Evolutionary conservation across 2,888 invertebrate genomes (phyloP), one percentile per base, ranked within the genome.

Genomic region (Phymatocera aterrima): DNA sequence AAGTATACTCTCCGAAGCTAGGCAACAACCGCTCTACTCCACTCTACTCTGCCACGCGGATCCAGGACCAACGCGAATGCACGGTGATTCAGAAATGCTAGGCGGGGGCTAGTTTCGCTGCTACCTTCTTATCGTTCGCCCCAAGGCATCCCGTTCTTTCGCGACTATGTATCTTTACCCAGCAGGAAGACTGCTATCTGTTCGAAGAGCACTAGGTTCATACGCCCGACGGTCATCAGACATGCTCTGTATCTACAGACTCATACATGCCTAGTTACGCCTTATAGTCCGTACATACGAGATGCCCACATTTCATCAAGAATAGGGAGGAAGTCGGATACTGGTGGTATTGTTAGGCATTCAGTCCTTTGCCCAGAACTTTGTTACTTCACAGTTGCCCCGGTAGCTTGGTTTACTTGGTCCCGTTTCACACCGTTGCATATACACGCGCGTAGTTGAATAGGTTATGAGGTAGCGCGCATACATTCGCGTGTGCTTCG

Each of bases 211-310:
- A 68, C 72, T 72, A n/a, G 51, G 51, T 57, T 2, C n/a, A 18
- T 43, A 34, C 72, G 68, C 28, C 43, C 24, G 24, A 34, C 68
- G 21, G 43, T n/a, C 40, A 54, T 28, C 79, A 68, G 51, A 65
- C 78, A 24, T 65, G 78, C 80, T 82, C 83, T 86, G 86, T 87
- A 85, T 86, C 83, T 43, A 68, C 54, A n/a, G n/a, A 46, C 28
- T 40, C 46, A 46, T 68, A 68, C 46, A 43, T 46, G 46, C 68
- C n/a, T n/a, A n/a, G 21, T 43, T 43, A 68, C 46, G 46, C 68
- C 68, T 40, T n/a, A n/a, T n/a, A 46, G 21, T 43, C 46, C 2
- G 12, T 18, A 21, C 68, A 46, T 68, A 46, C n/a, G n/a, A n/a
- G n/a, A 43, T 34, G n/a, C 12, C 3, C 10, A 34, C 34, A 51